Conservation (phyloP, 53 echinoderm and acorn worm species). For the Echinarachnius parma region DNA sequence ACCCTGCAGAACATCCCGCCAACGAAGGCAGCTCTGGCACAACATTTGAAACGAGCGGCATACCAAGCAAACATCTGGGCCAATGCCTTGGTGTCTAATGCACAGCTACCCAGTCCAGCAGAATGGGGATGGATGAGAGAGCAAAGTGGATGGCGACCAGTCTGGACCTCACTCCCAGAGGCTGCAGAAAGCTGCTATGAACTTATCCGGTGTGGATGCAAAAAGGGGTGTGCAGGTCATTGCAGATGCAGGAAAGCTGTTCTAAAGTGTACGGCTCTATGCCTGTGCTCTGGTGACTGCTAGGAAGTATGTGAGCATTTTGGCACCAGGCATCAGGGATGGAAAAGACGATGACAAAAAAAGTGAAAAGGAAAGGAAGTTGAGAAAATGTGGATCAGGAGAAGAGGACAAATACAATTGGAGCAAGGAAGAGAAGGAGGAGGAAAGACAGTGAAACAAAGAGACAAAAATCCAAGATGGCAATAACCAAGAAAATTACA, state of each 20-base stretch:
- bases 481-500: no score
- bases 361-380: no score
- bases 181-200: constrained; percentile 58
- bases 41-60: constrained; percentile 50
- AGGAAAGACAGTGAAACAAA: no score
- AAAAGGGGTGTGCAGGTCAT: constrained; percentile 51
- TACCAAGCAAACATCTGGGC: constrained; percentile 30
- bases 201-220: constrained; percentile 61
- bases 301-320: no score
- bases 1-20: constrained; percentile 15
- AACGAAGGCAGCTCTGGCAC: constrained; percentile 45
- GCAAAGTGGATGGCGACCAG: constrained; percentile 34
- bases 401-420: no score
- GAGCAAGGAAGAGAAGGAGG: no score
- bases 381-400: no score
- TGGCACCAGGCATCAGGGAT: no score
- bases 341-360: no score
- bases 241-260: constrained; percentile 58
- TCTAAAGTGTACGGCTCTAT: constrained; percentile 43
- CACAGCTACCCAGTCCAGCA: constrained; percentile 41
- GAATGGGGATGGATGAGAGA: constrained; percentile 56
- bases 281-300: constrained; percentile 40
- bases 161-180: constrained; percentile 67
- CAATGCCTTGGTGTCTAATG: constrained; percentile 14
- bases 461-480: no score